Base-by-base conservation (phyloP, 1,140 invertebrate genomes). In the Aporrectodea caliginosa region DNA sequence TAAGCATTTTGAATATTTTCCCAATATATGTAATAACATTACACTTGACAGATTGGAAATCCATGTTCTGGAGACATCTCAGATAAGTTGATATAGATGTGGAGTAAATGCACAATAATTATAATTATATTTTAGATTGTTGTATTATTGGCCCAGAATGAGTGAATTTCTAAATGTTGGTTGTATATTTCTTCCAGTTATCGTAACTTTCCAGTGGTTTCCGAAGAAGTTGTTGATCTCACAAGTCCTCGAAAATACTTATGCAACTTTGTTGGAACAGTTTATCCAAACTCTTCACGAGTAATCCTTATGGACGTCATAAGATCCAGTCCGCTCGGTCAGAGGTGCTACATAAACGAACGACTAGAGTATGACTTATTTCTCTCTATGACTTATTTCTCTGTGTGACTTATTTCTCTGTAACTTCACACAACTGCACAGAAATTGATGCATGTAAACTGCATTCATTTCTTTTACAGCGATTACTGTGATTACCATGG, bases 211-310 rank as follows among this genome's bases (percentile, higher is more conserved):
- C 90, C 90, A n/a, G 85, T 86, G 78, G 82, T 86, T 12, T 82
- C 84, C 69, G 84, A 82, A 58, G 68, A 83, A 12, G 79, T 83
- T 34, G 73, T 86, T 35, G 84, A 83, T 73, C 73, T 84, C 29
- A 70, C 81, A 58, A 80, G 77, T 16, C 75, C 80, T 27, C 85
- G 90, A 73, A 84, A 85, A 33, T 90, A 89, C 84, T 78, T 87
- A 2, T 91, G 90, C 84, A 91, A 91, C 82, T 91, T 90, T 83
- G 79, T 91, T 29, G 91, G 90, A 1, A 91, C 91, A 16, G 83
- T 91, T 43, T 91, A 91, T 83, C 84, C 84, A 77, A 88, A 90
- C 83, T 90, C 90, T 2, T 90, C 90, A 0, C 82, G 90, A 78
- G 86, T 90, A 84, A 83, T 82, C 12, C 80, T 91, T 2, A 31